Conservation (phyloP, 1,140 invertebrate genomes). For the Ptiloglossa arizonensis region DNA sequence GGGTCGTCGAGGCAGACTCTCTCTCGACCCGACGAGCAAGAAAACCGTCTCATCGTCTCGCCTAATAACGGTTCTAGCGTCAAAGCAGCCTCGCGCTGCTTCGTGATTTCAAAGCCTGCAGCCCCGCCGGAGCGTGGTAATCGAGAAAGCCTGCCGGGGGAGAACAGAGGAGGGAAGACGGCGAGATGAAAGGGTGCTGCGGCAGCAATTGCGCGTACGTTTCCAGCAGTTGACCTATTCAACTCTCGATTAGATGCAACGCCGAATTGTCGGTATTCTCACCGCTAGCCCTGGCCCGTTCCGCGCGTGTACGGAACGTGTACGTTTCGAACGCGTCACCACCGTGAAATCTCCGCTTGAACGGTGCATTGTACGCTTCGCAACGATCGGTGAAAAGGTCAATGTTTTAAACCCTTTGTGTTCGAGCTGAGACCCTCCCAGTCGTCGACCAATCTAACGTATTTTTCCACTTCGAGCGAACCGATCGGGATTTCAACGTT, state of each 20-base stretch:
- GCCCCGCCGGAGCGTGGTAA: slow-evolving; percentile 25
- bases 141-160: slow-evolving; percentile 48
- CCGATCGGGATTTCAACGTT: no score
- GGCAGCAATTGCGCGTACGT: slow-evolving; percentile 56
- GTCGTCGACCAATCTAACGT: no score
- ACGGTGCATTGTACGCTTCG: no score
- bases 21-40: slow-evolving; percentile 44
- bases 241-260: slow-evolving; percentile 54
- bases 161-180: slow-evolving; percentile 33
- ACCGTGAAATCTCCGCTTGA: no score
- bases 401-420: no score
- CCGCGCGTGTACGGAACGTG: no score
- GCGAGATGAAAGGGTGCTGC: slow-evolving; percentile 59
- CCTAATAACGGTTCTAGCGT: slow-evolving; percentile 61
- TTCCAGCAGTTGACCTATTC: slow-evolving; percentile 62
- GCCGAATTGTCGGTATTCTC: slow-evolving; percentile 41
- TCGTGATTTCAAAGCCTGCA: slow-evolving; percentile 57
- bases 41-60: slow-evolving; percentile 56
- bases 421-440: no score
- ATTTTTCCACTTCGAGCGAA: no score
- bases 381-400: no score
- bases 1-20: slow-evolving; percentile 33
- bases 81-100: slow-evolving; percentile 26
- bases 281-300: no score
- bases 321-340: no score